phyloP scores from a whole-genome alignment of 2,797 vertebrate species.

The Antennarius maculatus region DNA sequence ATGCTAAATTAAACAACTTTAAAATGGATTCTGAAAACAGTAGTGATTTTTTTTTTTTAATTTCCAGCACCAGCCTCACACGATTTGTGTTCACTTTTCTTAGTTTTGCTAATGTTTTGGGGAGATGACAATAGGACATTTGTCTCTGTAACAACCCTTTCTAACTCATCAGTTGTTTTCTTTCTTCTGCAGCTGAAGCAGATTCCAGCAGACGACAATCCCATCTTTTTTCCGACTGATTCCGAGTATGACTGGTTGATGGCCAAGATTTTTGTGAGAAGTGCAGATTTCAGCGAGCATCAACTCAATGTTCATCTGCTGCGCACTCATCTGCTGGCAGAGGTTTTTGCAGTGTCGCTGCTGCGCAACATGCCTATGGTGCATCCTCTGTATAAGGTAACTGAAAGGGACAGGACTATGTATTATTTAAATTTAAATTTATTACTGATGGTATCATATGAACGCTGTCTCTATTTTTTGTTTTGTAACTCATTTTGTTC shows the following conservation, averaged over 20 bases:
- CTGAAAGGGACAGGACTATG: not conserved
- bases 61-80: too few relatives aligned
- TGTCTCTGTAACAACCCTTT: too few relatives aligned
- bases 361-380: slow-evolving; percentile 77
- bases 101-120: too few relatives aligned
- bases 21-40: too few relatives aligned
- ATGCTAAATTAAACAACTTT: too few relatives aligned
- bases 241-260: slow-evolving; percentile 68
- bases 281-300: slow-evolving; percentile 66
- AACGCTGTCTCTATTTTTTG: too few relatives aligned
- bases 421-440: not conserved
- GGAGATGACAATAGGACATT: too few relatives aligned
- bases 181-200: slow-evolving; percentile 68
- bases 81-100: too few relatives aligned
- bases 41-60: too few relatives aligned
- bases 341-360: slow-evolving; percentile 79
- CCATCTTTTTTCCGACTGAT: slow-evolving; percentile 68
- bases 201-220: slow-evolving; percentile 67
- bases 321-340: slow-evolving; percentile 80
- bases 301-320: slow-evolving; percentile 70
- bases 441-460: too few relatives aligned
- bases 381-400: slow-evolving; percentile 76
- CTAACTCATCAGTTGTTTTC: not conserved
- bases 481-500: not conserved
- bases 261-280: slow-evolving; percentile 72